phyloP scores from a whole-genome alignment of 2,113 vertebrate species.

The Ascaphus truei region DNA sequence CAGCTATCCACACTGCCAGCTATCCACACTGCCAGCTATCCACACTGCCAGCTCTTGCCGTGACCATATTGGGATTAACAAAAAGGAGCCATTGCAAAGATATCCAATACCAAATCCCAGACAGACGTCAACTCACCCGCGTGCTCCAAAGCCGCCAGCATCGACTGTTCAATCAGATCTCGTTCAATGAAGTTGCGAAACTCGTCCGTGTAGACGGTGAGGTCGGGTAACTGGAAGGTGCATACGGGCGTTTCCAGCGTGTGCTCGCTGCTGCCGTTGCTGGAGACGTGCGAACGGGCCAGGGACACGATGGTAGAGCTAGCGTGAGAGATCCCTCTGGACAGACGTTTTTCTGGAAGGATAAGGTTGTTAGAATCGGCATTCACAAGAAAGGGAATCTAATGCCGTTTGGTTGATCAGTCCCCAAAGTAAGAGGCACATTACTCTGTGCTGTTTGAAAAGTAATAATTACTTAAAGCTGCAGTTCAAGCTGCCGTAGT shows the following conservation, averaged over 20 bases:
- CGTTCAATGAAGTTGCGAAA: conserved; percentile 93
- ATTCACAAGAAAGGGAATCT: too few species aligned
- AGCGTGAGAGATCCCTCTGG: conserved; percentile 89
- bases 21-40: too few species aligned
- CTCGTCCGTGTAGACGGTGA: conserved; percentile 87
- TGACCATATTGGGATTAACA: too few species aligned
- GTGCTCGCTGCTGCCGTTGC: conserved; percentile 75
- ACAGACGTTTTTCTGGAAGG: conserved; percentile 81
- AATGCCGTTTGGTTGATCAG: too few species aligned
- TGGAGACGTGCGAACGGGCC: conserved; percentile 89
- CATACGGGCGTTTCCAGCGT: conserved; percentile 91
- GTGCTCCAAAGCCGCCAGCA: conserved; percentile 94
- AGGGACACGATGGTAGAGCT: conserved; percentile 91
- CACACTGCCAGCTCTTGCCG: too few species aligned
- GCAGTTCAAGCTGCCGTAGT: too few species aligned
- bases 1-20: too few species aligned
- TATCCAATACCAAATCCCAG: too few species aligned
- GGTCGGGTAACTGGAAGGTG: conserved; percentile 96
- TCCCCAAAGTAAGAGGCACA: too few species aligned
- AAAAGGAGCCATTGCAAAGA: too few species aligned
- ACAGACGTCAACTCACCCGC: conserved; percentile 68
- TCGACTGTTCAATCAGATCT: conserved; percentile 95
- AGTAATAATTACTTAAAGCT: too few species aligned
- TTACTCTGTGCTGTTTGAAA: too few species aligned
- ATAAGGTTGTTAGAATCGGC: not conserved